phyloP scores from a whole-genome alignment of 2,113 vertebrate genomes.

The Dascyllus trimaculatus region DNA sequence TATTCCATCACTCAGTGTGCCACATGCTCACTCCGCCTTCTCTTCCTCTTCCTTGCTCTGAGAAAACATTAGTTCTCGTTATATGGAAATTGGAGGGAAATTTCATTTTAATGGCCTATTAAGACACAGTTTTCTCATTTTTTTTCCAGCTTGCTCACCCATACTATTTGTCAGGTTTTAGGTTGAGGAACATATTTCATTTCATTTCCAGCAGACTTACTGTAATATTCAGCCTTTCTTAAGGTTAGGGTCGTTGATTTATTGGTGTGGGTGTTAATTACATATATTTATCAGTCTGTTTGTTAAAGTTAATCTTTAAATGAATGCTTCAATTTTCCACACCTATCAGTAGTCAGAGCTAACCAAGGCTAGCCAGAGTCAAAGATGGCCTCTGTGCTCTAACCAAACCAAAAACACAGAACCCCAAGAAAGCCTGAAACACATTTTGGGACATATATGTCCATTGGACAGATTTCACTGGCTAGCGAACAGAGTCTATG shows the following conservation, averaged over 20 bases:
- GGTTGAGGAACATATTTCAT: constrained; percentile 33
- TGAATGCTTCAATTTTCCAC: too few species aligned
- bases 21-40: constrained; percentile 75
- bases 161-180: constrained; percentile 34
- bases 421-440: too few species aligned
- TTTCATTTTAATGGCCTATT: constrained; percentile 82
- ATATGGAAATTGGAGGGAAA: constrained; percentile 78
- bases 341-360: too few species aligned
- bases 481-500: too few species aligned
- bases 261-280: not conserved
- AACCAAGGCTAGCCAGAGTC: too few species aligned
- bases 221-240: constrained; percentile 22
- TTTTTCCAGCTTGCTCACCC: constrained; percentile 16
- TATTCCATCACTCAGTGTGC: constrained; percentile 86
- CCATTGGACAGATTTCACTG: too few species aligned
- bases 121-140: constrained; percentile 61
- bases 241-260: not conserved
- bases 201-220: constrained; percentile 23
- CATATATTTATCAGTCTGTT: not conserved
- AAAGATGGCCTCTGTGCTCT: too few species aligned
- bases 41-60: constrained; percentile 37
- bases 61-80: constrained; percentile 82
- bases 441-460: too few species aligned
- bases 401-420: too few species aligned
- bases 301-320: not conserved